Evolutionary conservation across 1,140 invertebrate species (phyloP).

Genomic region (Zaprionus lachaisei): DNA sequence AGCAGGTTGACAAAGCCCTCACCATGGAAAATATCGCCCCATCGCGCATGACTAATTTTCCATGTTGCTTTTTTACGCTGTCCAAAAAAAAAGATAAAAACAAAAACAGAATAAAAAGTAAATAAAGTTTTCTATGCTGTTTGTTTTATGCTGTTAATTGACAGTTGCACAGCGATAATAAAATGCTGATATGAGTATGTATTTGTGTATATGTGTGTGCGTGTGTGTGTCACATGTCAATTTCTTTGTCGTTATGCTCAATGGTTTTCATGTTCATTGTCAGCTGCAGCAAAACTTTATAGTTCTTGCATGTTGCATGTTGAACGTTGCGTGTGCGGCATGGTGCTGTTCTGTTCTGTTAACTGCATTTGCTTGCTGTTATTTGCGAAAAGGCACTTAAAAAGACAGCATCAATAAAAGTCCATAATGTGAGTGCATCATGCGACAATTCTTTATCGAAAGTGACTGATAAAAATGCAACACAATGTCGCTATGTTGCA

Average conservation of each 20-base stretch:
- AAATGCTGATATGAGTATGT: conserved; percentile 57
- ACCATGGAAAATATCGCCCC: background rate
- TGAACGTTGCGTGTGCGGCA: conserved; percentile 23
- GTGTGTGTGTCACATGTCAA: conserved; percentile 50
- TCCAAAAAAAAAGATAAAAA: conserved; percentile 1
- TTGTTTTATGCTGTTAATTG: conserved; percentile 77
- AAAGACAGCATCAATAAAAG: conserved; percentile 48
- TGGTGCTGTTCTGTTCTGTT: conserved; percentile 6
- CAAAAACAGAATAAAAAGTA: conserved; percentile 10
- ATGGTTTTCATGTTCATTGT: conserved; percentile 58
- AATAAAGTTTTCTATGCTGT: conserved; percentile 50
- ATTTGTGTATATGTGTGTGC: background rate
- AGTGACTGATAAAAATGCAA: conserved; percentile 28
- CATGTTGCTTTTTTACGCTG: conserved; percentile 36
- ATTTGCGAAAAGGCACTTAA: conserved; percentile 13
- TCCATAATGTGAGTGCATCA: conserved; percentile 30
- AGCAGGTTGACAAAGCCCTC: conserved; percentile 43
- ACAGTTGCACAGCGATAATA: conserved; percentile 69
- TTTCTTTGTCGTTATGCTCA: conserved; percentile 46
- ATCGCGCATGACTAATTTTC: conserved; percentile 76
- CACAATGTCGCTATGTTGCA: conserved; percentile 20
- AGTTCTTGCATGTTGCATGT: conserved; percentile 39
- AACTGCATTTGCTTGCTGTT: conserved; percentile 10
- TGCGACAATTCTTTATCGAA: conserved; percentile 37
- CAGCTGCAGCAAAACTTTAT: conserved; percentile 34